These are phyloP conservation scores for Eulemur rufifrons DNA, from an alignment of 2,113 vertebrate genomes.

Conservation along the genomic window DNA sequence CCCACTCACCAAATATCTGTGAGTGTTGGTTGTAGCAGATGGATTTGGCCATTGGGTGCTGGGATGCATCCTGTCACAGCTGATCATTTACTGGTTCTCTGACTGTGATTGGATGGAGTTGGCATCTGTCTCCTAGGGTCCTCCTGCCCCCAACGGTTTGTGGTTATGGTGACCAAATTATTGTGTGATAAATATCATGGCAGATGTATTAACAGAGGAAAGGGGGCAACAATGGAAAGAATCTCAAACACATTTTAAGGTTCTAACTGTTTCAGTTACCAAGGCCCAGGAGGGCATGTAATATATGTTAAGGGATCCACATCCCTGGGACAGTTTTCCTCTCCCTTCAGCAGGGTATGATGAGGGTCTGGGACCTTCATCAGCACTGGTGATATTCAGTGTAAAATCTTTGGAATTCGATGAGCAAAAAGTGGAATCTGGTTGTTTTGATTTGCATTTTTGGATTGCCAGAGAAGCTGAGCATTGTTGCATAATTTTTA, in stretches of 20 bases:
- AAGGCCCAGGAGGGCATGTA: neutral
- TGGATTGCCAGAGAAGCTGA: neutral
- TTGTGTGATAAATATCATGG: neutral
- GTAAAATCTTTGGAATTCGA: neutral
- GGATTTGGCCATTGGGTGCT: neutral
- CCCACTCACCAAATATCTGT: conserved; percentile 54
- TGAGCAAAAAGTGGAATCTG: neutral
- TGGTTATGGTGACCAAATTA: neutral
- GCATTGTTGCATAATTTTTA: neutral
- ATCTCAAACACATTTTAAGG: neutral
- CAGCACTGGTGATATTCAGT: neutral
- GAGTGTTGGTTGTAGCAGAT: conserved; percentile 30
- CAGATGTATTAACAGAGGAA: neutral
- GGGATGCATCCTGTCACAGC: neutral
- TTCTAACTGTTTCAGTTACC: neutral
- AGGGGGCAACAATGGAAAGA: neutral
- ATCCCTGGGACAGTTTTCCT: neutral
- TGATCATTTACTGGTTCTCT: conserved; percentile 50
- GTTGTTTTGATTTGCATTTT: conserved; percentile 41
- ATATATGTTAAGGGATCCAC: neutral
- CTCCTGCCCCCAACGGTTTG: neutral
- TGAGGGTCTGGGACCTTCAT: neutral
- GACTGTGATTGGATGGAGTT: neutral
- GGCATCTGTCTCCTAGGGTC: neutral
- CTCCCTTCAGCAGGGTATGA: neutral